These are phyloP conservation scores for Hystrix brachyura DNA, from an alignment of 2,113 vertebrate species.

Conservation along the genomic window DNA sequence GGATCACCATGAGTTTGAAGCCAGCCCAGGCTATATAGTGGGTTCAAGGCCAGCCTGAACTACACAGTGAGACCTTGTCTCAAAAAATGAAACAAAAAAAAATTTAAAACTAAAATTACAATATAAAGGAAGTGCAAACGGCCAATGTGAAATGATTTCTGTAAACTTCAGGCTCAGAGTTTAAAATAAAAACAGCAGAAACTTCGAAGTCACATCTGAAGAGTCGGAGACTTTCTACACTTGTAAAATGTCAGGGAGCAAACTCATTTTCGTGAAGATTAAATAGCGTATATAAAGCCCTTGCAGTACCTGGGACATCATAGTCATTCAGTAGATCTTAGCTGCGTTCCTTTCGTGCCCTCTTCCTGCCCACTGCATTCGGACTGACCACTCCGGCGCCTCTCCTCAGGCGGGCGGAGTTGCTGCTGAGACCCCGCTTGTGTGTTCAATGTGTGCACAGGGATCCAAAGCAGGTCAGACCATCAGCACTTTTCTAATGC, in stretches of 20 bases:
- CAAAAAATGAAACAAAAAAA: background rate
- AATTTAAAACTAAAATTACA: background rate
- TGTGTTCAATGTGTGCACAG: background rate
- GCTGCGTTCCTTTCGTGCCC: background rate
- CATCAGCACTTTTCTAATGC: background rate
- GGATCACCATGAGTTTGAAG: background rate
- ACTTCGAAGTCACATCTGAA: background rate
- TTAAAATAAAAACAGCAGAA: conserved; percentile 10
- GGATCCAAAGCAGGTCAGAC: background rate
- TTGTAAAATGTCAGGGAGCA: background rate
- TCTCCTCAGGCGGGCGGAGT: background rate
- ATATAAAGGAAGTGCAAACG: background rate
- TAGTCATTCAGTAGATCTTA: background rate
- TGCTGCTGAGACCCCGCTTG: background rate
- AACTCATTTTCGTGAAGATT: background rate
- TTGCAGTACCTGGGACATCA: background rate
- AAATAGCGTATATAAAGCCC: background rate
- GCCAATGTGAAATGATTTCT: background rate
- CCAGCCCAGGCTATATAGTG: background rate
- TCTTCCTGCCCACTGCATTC: background rate
- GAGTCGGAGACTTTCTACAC: background rate
- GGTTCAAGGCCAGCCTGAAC: background rate
- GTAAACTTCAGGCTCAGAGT: background rate
- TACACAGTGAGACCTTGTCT: background rate
- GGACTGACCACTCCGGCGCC: background rate